These are phyloP conservation scores for Oreocharis arfaki DNA, from an alignment of 2,113 vertebrate genomes.

Conservation along the genomic window DNA sequence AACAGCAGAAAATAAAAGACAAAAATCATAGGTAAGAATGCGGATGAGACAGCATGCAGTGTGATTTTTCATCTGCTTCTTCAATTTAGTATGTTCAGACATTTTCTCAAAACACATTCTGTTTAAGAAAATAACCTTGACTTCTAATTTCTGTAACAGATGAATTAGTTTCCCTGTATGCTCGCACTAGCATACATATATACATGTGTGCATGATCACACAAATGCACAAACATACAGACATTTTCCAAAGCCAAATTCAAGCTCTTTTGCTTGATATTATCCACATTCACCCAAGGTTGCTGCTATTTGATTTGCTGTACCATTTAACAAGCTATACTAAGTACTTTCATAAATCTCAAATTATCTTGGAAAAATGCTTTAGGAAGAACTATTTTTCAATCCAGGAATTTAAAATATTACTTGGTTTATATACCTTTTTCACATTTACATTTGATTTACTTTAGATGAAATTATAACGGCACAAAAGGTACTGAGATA, in stretches of 20 bases:
- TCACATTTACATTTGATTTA: not conserved
- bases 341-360: not conserved
- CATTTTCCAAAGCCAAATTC: constrained; percentile 35
- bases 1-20: not conserved
- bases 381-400: not conserved
- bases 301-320: not conserved
- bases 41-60: not conserved
- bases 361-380: not conserved
- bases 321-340: not conserved
- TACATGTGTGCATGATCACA: not conserved
- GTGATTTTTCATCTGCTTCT: constrained; percentile 11
- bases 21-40: not conserved
- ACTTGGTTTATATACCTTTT: not conserved
- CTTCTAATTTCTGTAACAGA: constrained; percentile 47
- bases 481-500: not conserved
- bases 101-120: not conserved
- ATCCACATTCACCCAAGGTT: not conserved
- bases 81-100: not conserved
- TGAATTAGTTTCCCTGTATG: not conserved
- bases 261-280: not conserved
- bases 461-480: not conserved
- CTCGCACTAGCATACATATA: accelerated
- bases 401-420: not conserved
- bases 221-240: not conserved
- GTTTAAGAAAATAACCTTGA: constrained; percentile 14